A percentile compares a stretch with the other conserved stretches of the same genome.
Evolutionary conservation across 2,113 vertebrate species (phyloP).

Genomic region (Leucoraja erinaceus): DNA sequence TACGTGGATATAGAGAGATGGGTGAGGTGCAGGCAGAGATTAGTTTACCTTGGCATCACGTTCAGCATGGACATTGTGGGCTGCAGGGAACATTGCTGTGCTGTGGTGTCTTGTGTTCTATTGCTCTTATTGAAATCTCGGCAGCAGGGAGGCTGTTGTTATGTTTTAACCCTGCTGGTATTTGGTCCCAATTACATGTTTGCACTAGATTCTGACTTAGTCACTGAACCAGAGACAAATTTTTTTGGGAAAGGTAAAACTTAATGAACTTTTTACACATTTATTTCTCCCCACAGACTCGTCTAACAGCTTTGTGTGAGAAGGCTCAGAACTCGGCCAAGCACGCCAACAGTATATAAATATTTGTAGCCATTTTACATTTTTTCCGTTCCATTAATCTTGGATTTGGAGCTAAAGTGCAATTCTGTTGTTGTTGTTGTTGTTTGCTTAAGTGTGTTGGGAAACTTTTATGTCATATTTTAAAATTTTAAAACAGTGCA

Average conservation of each 20-base stretch:
- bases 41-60: too few relatives aligned
- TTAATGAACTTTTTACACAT: neutral
- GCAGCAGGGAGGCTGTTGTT: too few relatives aligned
- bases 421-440: too few relatives aligned
- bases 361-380: constrained; percentile 26
- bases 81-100: too few relatives aligned
- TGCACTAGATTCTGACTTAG: neutral
- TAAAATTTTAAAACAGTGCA: too few relatives aligned
- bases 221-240: neutral
- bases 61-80: too few relatives aligned
- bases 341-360: constrained; percentile 38
- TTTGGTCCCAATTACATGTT: neutral
- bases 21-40: too few relatives aligned
- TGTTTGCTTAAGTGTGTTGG: too few relatives aligned
- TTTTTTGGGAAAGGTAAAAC: neutral
- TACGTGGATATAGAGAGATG: too few relatives aligned
- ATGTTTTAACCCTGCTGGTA: neutral
- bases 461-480: too few relatives aligned
- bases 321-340: constrained; percentile 48
- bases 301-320: constrained; percentile 52
- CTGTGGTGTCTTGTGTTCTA: too few relatives aligned
- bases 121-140: too few relatives aligned
- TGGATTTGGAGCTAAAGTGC: neutral
- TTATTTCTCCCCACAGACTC: constrained; percentile 43
- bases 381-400: constrained; percentile 2